Percentiles rank a stretch among this genome's conserved stretches.
These are phyloP conservation scores for Callocephalon fimbriatum DNA, from an alignment of 2,113 vertebrate species.

Conservation along the genomic window DNA sequence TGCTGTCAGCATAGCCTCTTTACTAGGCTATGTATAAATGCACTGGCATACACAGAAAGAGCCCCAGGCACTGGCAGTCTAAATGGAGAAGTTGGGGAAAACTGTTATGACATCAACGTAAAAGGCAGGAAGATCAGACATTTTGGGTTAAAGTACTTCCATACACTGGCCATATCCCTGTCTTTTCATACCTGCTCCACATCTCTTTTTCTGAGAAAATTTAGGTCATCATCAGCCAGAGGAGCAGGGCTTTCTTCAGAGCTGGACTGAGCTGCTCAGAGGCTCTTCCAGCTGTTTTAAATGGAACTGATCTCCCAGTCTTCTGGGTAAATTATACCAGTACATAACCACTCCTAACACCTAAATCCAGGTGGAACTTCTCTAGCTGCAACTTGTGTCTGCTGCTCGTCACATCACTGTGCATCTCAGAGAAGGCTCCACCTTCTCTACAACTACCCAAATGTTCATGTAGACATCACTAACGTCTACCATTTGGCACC, in stretches of 20 bases:
- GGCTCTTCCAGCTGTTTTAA: neutral
- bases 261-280: neutral
- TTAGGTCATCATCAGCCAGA: neutral
- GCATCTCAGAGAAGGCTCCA: neutral
- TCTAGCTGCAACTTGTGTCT: neutral
- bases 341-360: neutral
- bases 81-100: rapidly evolving
- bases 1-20: neutral
- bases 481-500: neutral
- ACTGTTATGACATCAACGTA: rapidly evolving
- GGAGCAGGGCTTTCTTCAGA: neutral
- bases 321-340: neutral
- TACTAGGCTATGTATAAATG: neutral
- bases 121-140: neutral
- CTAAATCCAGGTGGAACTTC: neutral
- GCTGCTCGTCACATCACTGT: neutral
- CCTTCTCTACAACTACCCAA: neutral
- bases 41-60: neutral
- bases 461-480: neutral
- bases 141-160: neutral
- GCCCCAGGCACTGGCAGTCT: neutral
- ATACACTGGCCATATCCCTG: neutral
- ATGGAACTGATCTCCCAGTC: neutral
- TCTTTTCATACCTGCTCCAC: neutral
- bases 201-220: neutral